Evolutionary conservation across 2,888 invertebrate species (phyloP).

Genomic region (Harmothoe impar): DNA sequence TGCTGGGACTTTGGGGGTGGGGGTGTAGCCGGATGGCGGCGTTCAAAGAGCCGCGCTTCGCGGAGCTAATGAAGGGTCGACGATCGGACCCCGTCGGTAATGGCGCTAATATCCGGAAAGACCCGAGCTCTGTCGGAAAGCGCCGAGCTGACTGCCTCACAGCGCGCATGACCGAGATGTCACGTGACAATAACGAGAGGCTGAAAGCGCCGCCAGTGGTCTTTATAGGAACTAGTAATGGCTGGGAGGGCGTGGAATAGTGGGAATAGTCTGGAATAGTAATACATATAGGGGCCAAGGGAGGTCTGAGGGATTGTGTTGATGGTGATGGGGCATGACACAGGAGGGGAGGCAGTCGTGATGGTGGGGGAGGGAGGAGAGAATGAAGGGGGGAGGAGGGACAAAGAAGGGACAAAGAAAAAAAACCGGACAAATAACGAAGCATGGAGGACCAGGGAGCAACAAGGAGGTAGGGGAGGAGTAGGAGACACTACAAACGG

Average conservation of each 20-base stretch:
- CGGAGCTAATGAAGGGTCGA: slow-evolving; percentile 36
- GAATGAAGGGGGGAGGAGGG: no score
- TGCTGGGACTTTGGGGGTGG: not conserved
- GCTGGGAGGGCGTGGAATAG: not conserved
- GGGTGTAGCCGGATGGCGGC: not conserved
- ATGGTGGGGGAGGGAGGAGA: no score
- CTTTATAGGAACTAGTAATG: not conserved
- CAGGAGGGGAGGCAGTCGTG: not conserved
- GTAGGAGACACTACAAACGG: no score
- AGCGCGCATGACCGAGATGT: slow-evolving; percentile 37
- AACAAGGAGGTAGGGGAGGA: not conserved
- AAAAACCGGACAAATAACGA: no score
- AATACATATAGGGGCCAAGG: no score
- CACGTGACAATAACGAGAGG: slow-evolving; percentile 46
- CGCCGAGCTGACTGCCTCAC: slow-evolving; percentile 20
- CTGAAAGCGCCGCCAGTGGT: not conserved
- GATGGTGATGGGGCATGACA: no score
- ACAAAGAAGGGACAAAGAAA: no score
- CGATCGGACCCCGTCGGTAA: not conserved
- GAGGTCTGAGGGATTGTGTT: no score
- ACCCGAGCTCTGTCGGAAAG: slow-evolving; percentile 29
- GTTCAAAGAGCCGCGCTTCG: slow-evolving; percentile 42
- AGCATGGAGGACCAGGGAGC: not conserved
- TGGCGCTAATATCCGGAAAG: slow-evolving; percentile 56
- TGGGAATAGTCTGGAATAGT: no score